Base-by-base conservation (phyloP, 30 jellyfish, hydroid and myxozoan genomes). In the Mastigias papua region DNA sequence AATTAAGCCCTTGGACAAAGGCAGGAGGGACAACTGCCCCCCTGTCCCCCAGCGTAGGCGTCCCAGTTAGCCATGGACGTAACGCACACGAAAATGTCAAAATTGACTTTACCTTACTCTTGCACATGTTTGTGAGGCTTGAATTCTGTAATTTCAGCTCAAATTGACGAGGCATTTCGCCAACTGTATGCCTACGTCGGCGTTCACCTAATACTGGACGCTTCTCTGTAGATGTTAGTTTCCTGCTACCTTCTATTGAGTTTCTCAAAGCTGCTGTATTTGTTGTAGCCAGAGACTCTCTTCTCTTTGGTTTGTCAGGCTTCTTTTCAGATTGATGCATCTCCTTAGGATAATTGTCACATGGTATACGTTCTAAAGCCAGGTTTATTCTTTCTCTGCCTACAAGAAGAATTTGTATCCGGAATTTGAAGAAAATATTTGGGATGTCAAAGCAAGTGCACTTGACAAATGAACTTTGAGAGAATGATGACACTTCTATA, bases 301-400 rank as follows among this genome's bases (percentile, higher is more conserved):
- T 28, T 1, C 2, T n/a, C 4, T 16, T 58, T 57, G 66, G 16
- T 15, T 63, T 58, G 34, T n/a, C 33, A 13, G 72, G 49, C 2
- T 27, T 81, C 65, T 33, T 30, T 0, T 23, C 73, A 1, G 84
- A 21, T 17, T 11, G 67, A 31, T 35, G 17, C 31, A 35, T 61
- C 51, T 51, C 73, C 11, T 11, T 29, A 21, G 15, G 60, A 27
- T 25, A 34, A n/a, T 58, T 75, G 35, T 82, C 91, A 68, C 77
- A 66, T 20, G 91, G 91, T 69, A 82, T 69, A 34, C 91, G 84
- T 51, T 83, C 86, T 6, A 69, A 28, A 21, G 92, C 92, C 73
- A 83, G 21, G 70, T 82, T 54, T 19, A 83, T 54, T 69, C 92
- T 34, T 34, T 46, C 67, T 13, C 57, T 26, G 51, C 92, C 92